Base-by-base conservation (phyloP, 2,888 invertebrate species). In the Philhelius pedissequus region DNA sequence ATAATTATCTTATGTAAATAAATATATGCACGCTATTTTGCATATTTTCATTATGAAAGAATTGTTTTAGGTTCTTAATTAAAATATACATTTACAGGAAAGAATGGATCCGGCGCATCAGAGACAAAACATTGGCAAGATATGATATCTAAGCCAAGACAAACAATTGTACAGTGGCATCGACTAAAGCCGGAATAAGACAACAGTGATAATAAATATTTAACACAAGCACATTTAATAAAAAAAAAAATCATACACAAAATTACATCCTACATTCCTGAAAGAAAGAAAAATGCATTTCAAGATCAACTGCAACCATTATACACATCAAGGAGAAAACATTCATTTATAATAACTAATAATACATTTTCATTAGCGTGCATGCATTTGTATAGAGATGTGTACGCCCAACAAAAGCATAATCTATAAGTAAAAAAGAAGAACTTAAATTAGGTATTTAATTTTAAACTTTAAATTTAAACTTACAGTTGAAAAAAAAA, bases 41-140 rank as follows among this genome's bases (percentile, higher is more conserved):
- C 7, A 9, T 15, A n/a, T 22, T 13, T 60, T 11, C 3, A 5
- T 22, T 22, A 27, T n/a, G n/a, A n/a, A n/a, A n/a, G n/a, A n/a
- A 11, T 1, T 18, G 3, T 20, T 32, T 8, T 54, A 48, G 11
- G 30, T 74, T 69, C 70, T 35, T n/a, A 48, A 66, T 43, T 13
- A 30, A 70, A 62, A 54, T 25, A 52, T 71, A 58, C 68, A 62
- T 75, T 71, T 83, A 86, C 71, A 97, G 97, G 97, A 75, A 97
- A 97, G 92, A 97, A 97, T 89, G 97, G 97, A 11, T 98, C 97
- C 69, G 98, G 98, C 1, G 98, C 98, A 18, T 95, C 97, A 73
- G 98, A 98, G 92, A 97, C 97, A 40, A 98, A 98, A 91, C 98
- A 98, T 92, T 98, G 98, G 98, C 98, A 98, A 90, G 98, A 98